A percentile compares a stretch with the other conserved stretches of the same genome.
phyloP scores from a whole-genome alignment of 2,888 invertebrate species.

The Theretra japonica region DNA sequence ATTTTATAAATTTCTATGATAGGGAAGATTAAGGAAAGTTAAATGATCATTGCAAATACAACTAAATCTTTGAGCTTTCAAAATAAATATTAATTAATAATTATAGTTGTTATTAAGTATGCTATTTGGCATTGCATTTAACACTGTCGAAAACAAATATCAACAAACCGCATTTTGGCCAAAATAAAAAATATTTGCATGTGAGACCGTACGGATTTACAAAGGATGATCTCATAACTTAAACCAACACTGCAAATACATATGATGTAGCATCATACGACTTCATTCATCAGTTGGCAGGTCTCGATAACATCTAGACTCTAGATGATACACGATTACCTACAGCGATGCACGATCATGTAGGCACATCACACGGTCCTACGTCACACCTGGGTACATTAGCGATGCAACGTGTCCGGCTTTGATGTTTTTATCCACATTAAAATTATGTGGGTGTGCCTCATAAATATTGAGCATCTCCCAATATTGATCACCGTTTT shows the following conservation, averaged over 20 bases:
- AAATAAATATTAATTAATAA: too few relatives aligned
- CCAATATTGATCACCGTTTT: too few relatives aligned
- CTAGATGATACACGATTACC: slow-evolving; percentile 22
- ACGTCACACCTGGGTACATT: slow-evolving; percentile 20
- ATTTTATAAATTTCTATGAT: too few relatives aligned
- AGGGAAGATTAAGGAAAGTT: too few relatives aligned
- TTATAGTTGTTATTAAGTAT: too few relatives aligned
- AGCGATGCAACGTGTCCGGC: slow-evolving; percentile 4
- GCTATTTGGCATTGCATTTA: too few relatives aligned
- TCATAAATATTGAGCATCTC: too few relatives aligned
- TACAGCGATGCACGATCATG: slow-evolving; percentile 15
- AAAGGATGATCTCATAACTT: slow-evolving; percentile 24
- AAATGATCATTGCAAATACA: too few relatives aligned
- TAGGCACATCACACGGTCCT: not conserved
- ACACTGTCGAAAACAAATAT: too few relatives aligned
- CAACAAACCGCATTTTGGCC: not conserved
- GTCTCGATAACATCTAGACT: slow-evolving; percentile 12
- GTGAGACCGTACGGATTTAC: not conserved
- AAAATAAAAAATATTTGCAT: not conserved
- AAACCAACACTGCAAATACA: slow-evolving; percentile 26
- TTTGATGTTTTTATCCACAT: slow-evolving; percentile 2
- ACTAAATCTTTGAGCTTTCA: too few relatives aligned
- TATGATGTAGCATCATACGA: slow-evolving; percentile 25
- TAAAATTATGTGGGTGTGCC: slow-evolving; percentile 15
- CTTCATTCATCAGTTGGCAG: slow-evolving; percentile 26